Evolutionary conservation across 2,888 invertebrate species (phyloP), one percentile per base, ranked within the genome.

Genomic region (Agriopis marginaria): DNA sequence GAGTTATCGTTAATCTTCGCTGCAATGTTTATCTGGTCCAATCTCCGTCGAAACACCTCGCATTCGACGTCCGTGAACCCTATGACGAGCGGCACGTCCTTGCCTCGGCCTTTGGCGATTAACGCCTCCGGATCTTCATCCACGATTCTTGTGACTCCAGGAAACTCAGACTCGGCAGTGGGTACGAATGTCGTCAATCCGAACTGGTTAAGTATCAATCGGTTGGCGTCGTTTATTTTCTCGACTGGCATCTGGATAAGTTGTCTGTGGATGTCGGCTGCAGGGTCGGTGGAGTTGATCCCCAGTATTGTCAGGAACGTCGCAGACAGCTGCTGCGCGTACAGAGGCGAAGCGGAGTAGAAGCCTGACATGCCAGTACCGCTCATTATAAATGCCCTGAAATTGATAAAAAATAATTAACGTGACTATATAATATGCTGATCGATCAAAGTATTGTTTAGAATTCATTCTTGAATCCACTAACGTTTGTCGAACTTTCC

Each of bases 231-330:
- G 72, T 82, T 81, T 14, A 94, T 83, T 60, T 82, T 82, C 40
- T 89, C 84, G 8, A 88, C 77, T 0, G 92, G 89, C 63, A 85
- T 66, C 3, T 80, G 65, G n/a, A 85, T 75, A 3, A 94, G 86
- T 66, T 82, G 80, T 39, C 79, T 78, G 66, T 92, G 87, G 5
- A 89, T 79, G 7, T 82, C 82, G 0, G 42, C 55, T 1, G 87
- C 86, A 0, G 89, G 77, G 55, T 89, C 85, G 0, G 86, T 85
- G 6, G 86, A 73, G 64, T 85, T 88, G 63, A 92, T 86, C 64
- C 84, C 95, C 89, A 96, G 80, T 83, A 91, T 66, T 68, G 80
- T 74, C 80, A 95, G 74, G 68, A 92, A 83, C 23, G 80, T 53
- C 10, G 77, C 78, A 10, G 85, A 79, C 3, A 86, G 71, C 7